Percentiles rank a stretch among this genome's conserved stretches.
These are phyloP conservation scores for Eupeodes luniger DNA, from an alignment of 2,888 invertebrate species.

Conservation along the genomic window DNA sequence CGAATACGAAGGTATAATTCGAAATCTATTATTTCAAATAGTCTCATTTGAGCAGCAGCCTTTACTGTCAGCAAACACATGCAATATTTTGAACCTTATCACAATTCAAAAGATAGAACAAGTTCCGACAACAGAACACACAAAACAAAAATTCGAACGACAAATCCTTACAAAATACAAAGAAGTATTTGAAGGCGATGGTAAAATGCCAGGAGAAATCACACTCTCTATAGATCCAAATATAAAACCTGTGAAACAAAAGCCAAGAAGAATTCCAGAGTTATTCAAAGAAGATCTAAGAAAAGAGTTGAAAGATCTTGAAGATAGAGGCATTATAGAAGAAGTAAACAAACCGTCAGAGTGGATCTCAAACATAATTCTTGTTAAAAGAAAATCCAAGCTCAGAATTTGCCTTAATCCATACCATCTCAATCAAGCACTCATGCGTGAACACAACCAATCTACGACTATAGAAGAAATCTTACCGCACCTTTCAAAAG, in stretches of 20 bases:
- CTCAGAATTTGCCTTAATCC: too few species aligned
- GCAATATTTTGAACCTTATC: neutral
- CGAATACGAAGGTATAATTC: neutral
- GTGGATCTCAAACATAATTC: too few species aligned
- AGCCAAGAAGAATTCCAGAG: constrained; percentile 19
- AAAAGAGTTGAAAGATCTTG: constrained; percentile 28
- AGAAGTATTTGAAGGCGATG: constrained; percentile 17
- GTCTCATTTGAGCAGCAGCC: constrained; percentile 12
- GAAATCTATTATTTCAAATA: neutral
- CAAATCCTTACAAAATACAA: constrained; percentile 25
- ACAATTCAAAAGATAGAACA: neutral
- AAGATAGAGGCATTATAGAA: constrained; percentile 39
- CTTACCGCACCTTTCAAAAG: too few species aligned
- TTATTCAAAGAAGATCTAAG: constrained; percentile 25
- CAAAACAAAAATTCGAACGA: neutral
- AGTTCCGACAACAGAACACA: neutral
- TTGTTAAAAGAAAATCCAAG: too few species aligned
- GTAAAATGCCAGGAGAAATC: neutral
- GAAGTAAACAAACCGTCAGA: constrained; percentile 1
- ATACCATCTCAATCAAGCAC: too few species aligned
- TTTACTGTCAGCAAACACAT: constrained; percentile 11
- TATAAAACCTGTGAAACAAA: constrained; percentile 6
- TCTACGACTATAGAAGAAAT: too few species aligned
- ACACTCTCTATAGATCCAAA: constrained; percentile 17
- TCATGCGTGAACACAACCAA: too few species aligned